Evolutionary conservation across 2,888 invertebrate genomes (phyloP).

Genomic region (Crioceris asparagi): DNA sequence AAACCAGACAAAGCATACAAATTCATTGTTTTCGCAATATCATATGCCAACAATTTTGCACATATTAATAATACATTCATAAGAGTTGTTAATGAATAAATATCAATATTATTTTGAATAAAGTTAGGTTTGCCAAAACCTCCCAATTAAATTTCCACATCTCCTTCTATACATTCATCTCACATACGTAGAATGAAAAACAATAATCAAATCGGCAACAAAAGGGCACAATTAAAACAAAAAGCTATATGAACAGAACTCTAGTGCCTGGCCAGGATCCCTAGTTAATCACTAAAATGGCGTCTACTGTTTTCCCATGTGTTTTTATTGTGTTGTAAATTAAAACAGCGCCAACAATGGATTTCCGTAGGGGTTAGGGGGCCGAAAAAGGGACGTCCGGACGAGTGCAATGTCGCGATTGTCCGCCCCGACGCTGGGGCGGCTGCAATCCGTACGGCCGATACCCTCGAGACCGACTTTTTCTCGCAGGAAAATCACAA

Average conservation of each 20-base stretch:
- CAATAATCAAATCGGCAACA: conserved; percentile 35
- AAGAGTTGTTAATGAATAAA: too few species aligned
- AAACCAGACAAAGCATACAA: too few species aligned
- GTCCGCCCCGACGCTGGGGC: conserved; percentile 17
- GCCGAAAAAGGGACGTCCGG: conserved; percentile 28
- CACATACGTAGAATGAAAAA: conserved; percentile 35
- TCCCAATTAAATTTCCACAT: conserved; percentile 38
- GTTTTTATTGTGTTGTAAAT: conserved; percentile 43
- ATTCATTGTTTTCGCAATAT: too few species aligned
- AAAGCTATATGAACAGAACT: conserved; percentile 39
- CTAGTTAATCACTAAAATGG: conserved; percentile 43
- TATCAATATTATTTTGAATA: too few species aligned
- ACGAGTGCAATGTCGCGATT: conserved; percentile 36
- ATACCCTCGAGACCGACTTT: conserved; percentile 29
- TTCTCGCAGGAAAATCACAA: conserved; percentile 18
- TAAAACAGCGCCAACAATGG: conserved; percentile 39
- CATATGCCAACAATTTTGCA: too few species aligned
- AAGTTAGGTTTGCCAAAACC: too few species aligned
- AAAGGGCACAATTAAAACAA: conserved; percentile 39
- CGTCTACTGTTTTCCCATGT: conserved; percentile 43
- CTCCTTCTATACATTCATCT: conserved; percentile 12
- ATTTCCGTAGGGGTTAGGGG: conserved; percentile 33
- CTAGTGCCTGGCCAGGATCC: conserved; percentile 36
- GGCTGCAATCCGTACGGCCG: conserved; percentile 29
- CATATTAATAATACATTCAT: too few species aligned